Evolutionary conservation across 1,140 invertebrate species (phyloP).

Genomic region (Dreissena polymorpha): DNA sequence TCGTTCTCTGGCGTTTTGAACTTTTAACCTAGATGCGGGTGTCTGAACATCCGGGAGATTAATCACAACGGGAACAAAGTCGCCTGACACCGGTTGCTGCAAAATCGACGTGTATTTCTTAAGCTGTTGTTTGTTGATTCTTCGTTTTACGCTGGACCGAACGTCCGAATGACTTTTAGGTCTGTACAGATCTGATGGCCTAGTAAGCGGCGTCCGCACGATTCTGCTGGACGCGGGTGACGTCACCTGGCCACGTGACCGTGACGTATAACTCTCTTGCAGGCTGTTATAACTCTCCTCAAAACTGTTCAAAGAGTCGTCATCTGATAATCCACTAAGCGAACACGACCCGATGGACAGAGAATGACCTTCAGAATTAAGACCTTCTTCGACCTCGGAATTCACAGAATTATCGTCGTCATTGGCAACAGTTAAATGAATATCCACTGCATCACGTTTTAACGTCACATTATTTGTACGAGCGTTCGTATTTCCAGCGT

Average conservation of each 20-base stretch:
- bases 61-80: slow-evolving; percentile 36
- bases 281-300: slow-evolving; percentile 42
- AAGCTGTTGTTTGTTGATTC: slow-evolving; percentile 22
- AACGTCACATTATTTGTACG: too few species aligned
- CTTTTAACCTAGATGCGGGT: slow-evolving; percentile 62
- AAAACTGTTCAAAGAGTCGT: slow-evolving; percentile 44
- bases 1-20: slow-evolving; percentile 62
- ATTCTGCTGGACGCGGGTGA: slow-evolving; percentile 31
- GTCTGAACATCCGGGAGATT: slow-evolving; percentile 41
- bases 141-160: slow-evolving; percentile 55
- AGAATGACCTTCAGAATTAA: slow-evolving; percentile 10
- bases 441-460: too few species aligned
- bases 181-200: slow-evolving; percentile 52
- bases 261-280: slow-evolving; percentile 23
- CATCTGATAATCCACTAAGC: slow-evolving; percentile 11
- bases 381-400: neutral
- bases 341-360: slow-evolving; percentile 49
- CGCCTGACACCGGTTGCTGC: slow-evolving; percentile 54
- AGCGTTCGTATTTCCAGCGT: neutral
- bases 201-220: slow-evolving; percentile 49
- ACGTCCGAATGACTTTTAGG: neutral
- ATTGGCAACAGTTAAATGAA: too few species aligned
- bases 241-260: neutral
- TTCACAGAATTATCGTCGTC: too few species aligned
- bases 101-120: slow-evolving; percentile 61